These are phyloP conservation scores for Oreochromis spilurus DNA, from an alignment of 2,113 vertebrate species.

Conservation along the genomic window DNA sequence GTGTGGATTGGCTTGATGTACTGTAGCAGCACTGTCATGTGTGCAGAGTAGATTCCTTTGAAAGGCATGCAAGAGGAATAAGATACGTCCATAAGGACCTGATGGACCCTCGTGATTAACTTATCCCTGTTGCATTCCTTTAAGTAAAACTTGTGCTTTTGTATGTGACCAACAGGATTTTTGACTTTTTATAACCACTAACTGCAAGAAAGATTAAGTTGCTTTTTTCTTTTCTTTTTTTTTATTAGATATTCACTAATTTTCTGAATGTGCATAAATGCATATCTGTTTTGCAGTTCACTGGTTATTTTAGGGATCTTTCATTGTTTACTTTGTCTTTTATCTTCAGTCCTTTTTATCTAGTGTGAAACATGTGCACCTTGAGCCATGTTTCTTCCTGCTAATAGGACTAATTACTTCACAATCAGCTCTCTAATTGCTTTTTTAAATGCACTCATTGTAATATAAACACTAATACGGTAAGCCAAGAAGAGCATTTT, in stretches of 20 bases:
- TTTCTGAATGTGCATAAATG: not conserved
- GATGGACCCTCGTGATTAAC: not conserved
- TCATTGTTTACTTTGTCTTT: not conserved
- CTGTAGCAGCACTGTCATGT: conserved; percentile 39
- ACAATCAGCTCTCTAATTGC: not conserved
- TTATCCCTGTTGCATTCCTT: conserved; percentile 73
- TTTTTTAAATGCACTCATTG: not conserved
- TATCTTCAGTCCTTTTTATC: not conserved
- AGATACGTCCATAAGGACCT: not conserved
- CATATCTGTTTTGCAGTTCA: conserved; percentile 67
- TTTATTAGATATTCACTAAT: not conserved
- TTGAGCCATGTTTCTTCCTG: conserved; percentile 54
- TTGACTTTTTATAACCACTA: conserved; percentile 60
- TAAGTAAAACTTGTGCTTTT: conserved; percentile 39
- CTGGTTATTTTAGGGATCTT: conserved; percentile 56
- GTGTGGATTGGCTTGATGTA: conserved; percentile 63
- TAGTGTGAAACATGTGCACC: conserved; percentile 57
- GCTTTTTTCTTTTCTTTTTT: not conserved
- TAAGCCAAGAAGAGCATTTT: not conserved
- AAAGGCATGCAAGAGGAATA: conserved; percentile 73
- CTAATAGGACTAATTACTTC: not conserved
- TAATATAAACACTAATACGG: not conserved
- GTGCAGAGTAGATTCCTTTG: conserved; percentile 27
- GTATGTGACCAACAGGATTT: conserved; percentile 20
- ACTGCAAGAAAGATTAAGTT: conserved; percentile 64